Evolutionary conservation across 2,113 vertebrate genomes (phyloP).

Genomic region (Bungarus multicinctus): DNA sequence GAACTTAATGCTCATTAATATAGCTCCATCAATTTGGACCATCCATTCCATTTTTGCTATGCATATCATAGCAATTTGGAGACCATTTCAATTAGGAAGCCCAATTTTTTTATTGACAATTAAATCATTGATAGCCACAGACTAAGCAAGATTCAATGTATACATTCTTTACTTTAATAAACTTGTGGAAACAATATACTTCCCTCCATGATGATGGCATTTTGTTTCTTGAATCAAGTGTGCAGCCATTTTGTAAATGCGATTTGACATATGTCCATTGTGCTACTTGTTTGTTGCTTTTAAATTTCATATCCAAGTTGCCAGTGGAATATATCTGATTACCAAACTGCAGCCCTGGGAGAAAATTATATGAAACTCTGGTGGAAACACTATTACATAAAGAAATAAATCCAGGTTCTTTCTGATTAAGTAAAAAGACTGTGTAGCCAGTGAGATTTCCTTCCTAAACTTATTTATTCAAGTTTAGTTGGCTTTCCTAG

Average conservation of each 20-base stretch:
- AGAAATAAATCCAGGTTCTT: neutral
- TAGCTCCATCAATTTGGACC: neutral
- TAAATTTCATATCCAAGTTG: neutral
- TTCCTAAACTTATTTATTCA: neutral
- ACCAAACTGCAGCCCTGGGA: neutral
- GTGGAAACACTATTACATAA: neutral
- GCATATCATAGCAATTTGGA: neutral
- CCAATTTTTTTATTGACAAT: neutral
- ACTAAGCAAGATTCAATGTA: neutral
- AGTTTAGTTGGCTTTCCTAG: neutral
- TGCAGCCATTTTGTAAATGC: neutral
- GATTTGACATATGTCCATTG: neutral
- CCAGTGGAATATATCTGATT: neutral
- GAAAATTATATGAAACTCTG: neutral
- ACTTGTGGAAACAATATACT: neutral
- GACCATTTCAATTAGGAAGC: neutral
- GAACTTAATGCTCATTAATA: slow-evolving; percentile 1
- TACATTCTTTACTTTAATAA: neutral
- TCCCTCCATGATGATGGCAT: neutral
- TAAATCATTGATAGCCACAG: neutral
- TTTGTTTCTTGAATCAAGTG: neutral
- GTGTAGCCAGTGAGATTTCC: neutral
- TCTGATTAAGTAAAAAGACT: neutral
- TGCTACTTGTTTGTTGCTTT: neutral
- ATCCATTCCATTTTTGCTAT: neutral